Conservation (phyloP, 1,140 invertebrate species). For the Drosophila pruinosa region DNA sequence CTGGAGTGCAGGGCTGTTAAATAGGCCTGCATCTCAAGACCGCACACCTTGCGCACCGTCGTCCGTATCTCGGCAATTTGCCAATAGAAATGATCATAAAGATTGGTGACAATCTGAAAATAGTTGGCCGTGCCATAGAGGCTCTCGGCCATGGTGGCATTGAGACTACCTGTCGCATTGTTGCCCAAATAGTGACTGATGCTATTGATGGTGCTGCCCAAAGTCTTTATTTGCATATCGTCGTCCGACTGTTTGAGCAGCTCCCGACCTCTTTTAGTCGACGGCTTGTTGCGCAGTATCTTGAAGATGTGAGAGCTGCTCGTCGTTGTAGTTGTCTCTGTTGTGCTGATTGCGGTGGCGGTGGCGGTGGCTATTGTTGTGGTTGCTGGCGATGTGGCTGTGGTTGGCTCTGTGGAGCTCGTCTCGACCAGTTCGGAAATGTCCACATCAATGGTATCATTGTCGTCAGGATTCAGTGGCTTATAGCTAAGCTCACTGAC, state of each 20-base stretch:
- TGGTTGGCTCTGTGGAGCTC: constrained; percentile 19
- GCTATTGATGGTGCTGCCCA: constrained; percentile 71
- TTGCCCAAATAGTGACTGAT: constrained; percentile 58
- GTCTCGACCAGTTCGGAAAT: constrained; percentile 41
- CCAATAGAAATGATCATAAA: constrained; percentile 82
- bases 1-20: constrained; percentile 72
- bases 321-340: constrained; percentile 17
- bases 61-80: constrained; percentile 71
- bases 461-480: constrained; percentile 52
- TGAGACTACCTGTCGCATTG: constrained; percentile 28
- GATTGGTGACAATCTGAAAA: constrained; percentile 78
- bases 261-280: constrained; percentile 62
- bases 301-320: constrained; percentile 71
- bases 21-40: constrained; percentile 76
- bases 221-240: constrained; percentile 61
- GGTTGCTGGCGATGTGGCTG: constrained; percentile 20
- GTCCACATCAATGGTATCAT: constrained; percentile 57
- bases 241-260: constrained; percentile 64
- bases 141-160: constrained; percentile 56
- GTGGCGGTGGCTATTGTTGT: constrained; percentile 22
- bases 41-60: constrained; percentile 67
- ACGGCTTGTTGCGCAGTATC: constrained; percentile 62
- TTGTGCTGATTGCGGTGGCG: background rate
- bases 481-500: constrained; percentile 43
- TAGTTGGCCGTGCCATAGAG: constrained; percentile 68